Evolutionary conservation across 2,113 vertebrate genomes (phyloP), one percentile per base, ranked within the genome.

Genomic region (Siniperca knerii): DNA sequence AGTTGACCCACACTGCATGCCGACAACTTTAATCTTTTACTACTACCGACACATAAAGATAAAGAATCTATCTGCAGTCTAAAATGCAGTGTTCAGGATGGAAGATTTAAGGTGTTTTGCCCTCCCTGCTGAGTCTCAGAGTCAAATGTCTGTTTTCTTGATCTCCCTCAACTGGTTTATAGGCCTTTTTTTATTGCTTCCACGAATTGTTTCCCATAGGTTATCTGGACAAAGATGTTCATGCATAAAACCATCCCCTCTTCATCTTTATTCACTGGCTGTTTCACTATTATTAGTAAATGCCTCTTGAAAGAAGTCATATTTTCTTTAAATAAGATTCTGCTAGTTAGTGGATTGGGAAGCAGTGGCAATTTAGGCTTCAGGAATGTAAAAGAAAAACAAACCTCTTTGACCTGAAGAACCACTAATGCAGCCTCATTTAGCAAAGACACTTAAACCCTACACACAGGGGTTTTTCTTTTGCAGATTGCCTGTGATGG

Each of bases 1-100:
- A 78, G 20, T 77, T 88, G 87, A 90, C 88, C 88, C 68, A 37
- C 46, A 58, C 44, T 50, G 61, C 79, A 79, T 46, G 44, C 55
- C 87, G 83, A 82, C 82, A 75, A 82, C 91, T 93, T 93, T 90
- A 89, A 93, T 93, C 90, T 94, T 95, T 93, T 92, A 95, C 88
- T 78, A 79, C 85, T 61, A 64, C 83, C 35, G 68, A 85, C 90
- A 85, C 87, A 87, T 91, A 90, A 92, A 95, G 89, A 95, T 94
- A 93, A 88, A 86, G 64, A 85, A 92, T 84, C 84, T 81, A 72
- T 83, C 82, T 78, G 84, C 21, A 83, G 74, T 73, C 75, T 80
- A 77, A 94, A 90, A 84, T 88, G 74, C 81, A 92, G 80, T 61
- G 74, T 79, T 89, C 67, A 79, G 72, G 69, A 74, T 42, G 42